phyloP scores from a whole-genome alignment of 1,140 invertebrate genomes.

The Cyrtorhinus lividipennis region DNA sequence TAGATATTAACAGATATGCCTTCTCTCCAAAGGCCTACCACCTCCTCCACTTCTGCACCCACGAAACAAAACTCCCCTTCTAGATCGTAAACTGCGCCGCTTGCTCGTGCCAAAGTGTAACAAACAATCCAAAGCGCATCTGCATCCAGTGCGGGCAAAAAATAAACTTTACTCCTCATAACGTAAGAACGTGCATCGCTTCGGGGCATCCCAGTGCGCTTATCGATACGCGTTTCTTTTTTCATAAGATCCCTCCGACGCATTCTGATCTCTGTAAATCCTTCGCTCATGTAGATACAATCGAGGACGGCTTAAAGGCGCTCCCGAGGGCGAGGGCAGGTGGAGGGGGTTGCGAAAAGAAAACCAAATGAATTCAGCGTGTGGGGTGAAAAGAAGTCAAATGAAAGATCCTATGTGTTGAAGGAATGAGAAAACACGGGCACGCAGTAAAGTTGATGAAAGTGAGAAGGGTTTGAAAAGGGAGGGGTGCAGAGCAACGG shows the following conservation, averaged over 20 bases:
- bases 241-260: background rate
- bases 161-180: background rate
- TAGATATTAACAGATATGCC: constrained; percentile 21
- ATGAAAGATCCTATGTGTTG: background rate
- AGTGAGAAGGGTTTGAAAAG: too few relatives aligned
- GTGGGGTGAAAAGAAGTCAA: background rate
- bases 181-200: background rate
- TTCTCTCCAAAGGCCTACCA: too few relatives aligned
- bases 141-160: background rate
- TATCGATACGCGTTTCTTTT: background rate
- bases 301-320: background rate
- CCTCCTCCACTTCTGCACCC: background rate
- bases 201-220: background rate
- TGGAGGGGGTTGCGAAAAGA: background rate
- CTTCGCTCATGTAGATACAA: background rate
- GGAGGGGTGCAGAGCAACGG: background rate
- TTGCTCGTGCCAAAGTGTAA: constrained; percentile 8
- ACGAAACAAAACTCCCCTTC: background rate
- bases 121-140: background rate
- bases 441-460: background rate
- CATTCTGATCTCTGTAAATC: background rate
- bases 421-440: background rate
- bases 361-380: background rate
- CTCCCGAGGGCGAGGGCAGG: too few relatives aligned
- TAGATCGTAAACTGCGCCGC: constrained; percentile 5